Percentiles rank a stretch among this genome's conserved stretches.
These are phyloP conservation scores for Tricholauxania praeusta DNA, from an alignment of 2,888 invertebrate species.

Conservation along the genomic window DNA sequence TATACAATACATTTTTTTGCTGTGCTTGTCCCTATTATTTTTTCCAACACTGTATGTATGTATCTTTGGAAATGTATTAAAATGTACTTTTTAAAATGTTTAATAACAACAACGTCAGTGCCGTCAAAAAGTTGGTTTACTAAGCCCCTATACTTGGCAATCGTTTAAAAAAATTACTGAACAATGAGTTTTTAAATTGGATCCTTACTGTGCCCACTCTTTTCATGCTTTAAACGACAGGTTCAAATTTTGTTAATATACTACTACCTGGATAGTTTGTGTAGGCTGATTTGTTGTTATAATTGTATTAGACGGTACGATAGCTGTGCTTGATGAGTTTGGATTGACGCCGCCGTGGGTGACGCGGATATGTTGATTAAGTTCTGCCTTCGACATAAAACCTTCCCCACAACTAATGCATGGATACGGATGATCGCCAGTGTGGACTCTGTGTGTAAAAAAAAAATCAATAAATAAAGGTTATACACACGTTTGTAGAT, in stretches of 20 bases:
- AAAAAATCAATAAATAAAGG: constrained; percentile 34
- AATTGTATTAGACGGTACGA: constrained; percentile 57
- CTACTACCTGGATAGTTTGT: constrained; percentile 60
- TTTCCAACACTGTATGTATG: too few species aligned
- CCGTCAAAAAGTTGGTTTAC: too few species aligned
- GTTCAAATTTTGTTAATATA: neutral
- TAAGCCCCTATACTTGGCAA: too few species aligned
- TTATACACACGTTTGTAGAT: neutral
- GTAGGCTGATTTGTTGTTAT: constrained; percentile 55
- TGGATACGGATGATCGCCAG: constrained; percentile 80
- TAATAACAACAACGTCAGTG: too few species aligned
- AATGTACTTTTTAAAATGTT: too few species aligned
- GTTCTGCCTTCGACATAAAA: constrained; percentile 78
- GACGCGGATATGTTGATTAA: constrained; percentile 76
- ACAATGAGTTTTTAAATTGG: too few species aligned
- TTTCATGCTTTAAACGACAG: too few species aligned
- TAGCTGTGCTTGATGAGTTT: constrained; percentile 66
- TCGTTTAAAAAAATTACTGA: too few species aligned
- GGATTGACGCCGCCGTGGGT: constrained; percentile 69
- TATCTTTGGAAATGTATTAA: too few species aligned
- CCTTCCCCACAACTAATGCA: constrained; percentile 83
- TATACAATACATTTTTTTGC: too few species aligned
- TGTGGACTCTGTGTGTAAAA: constrained; percentile 72
- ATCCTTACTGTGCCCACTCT: too few species aligned
- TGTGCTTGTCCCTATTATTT: too few species aligned